A percentile compares a stretch with the other conserved stretches of the same genome.
These are phyloP conservation scores for Ibycter americanus DNA, from an alignment of 2,797 vertebrate genomes.

Conservation along the genomic window DNA sequence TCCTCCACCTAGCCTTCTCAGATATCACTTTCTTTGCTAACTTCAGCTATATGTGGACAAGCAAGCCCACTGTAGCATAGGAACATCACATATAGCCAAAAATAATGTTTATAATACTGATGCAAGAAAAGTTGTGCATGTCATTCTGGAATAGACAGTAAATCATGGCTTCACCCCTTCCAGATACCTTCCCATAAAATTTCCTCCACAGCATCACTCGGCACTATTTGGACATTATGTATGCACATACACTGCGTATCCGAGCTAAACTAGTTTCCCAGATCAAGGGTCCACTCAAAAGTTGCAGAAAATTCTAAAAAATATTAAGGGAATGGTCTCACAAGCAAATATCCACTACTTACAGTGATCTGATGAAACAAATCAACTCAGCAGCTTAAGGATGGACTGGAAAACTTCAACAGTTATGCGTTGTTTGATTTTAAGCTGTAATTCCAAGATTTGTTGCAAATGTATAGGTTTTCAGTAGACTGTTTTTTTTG, in stretches of 20 bases:
- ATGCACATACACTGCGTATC: fast-evolving
- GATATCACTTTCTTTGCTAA: not conserved
- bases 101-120: not conserved
- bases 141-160: not conserved
- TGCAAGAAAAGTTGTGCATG: not conserved
- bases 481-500: not conserved
- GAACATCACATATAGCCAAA: fast-evolving
- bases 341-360: not conserved
- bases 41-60: not conserved
- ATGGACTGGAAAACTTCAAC: not conserved
- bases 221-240: not conserved
- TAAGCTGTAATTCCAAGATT: not conserved
- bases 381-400: not conserved
- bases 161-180: not conserved
- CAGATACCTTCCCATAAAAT: not conserved
- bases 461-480: not conserved
- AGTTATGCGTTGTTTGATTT: not conserved
- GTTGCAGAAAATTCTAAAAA: not conserved
- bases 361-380: not conserved
- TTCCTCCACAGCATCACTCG: not conserved
- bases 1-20: not conserved
- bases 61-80: not conserved
- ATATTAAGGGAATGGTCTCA: not conserved
- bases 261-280: not conserved
- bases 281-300: not conserved